Base-by-base conservation (phyloP, 2,113 vertebrate genomes). In the Aix galericulata region DNA sequence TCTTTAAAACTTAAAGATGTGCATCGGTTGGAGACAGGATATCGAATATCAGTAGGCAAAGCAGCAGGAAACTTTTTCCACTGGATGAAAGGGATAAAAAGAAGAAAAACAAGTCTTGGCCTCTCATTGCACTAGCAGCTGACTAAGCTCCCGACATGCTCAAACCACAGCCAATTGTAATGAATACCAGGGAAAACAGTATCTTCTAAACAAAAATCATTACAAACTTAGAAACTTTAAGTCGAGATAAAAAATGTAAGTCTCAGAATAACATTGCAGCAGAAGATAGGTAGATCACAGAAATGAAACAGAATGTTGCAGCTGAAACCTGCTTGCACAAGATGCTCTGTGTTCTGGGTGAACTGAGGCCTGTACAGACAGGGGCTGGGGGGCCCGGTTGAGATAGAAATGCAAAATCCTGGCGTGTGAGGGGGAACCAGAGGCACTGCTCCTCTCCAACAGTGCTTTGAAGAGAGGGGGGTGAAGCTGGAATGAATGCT, bases 381-480 rank as follows among this genome's bases (percentile, higher is more conserved):
- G 29, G 1, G 50, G 87, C 87, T 91, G 60, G 68, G 85, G 56
- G 76, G 76, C 75, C 68, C 87, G 71, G 79, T 64, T 89, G 88
- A 80, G 85, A 95, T 15, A 72, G 85, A 95, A 91, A 91, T 93
- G 94, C 85, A 95, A 72, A 95, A 94, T 95, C 89, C 91, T 91
- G 60, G 26, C 0, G 34, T n/a, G 75, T 11, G 21, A 64, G 38
- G 60, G 25, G 53, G 71, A 58, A 82, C 15, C 36, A n/a, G 68
- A 87, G 78, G 59, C 50, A 40, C 23, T 55, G 31, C 59, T 50
- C 36, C 3, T 6, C 48, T 74, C 42, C 36, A 83, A 76, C 36
- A 64, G 32, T 42, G 82, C 67, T 87, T 27, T 68, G 40, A 22
- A 16, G n/a, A n/a, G 40, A 13, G 10, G 10, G 29, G 10, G 26